Evolutionary conservation across 2,888 invertebrate species (phyloP).

Genomic region (Monochamus alternatus): DNA sequence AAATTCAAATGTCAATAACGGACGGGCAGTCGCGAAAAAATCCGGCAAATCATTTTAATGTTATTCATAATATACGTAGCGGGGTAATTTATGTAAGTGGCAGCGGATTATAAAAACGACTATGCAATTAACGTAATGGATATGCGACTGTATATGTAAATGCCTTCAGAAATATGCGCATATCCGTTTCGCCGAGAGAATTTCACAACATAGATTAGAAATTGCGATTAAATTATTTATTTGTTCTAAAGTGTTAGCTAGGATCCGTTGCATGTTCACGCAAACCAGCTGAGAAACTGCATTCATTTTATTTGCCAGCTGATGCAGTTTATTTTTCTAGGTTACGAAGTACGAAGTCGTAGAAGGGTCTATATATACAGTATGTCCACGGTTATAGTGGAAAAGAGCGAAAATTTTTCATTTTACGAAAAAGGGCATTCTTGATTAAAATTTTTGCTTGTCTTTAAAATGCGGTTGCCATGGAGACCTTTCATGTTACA

Average conservation of each 20-base stretch:
- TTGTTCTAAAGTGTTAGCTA: background rate
- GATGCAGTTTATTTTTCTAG: too few species aligned
- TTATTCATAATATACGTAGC: slow-evolving; percentile 10
- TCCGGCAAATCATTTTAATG: slow-evolving; percentile 8
- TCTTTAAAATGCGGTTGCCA: too few species aligned
- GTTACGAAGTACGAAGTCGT: too few species aligned
- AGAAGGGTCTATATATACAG: too few species aligned
- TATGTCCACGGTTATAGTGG: too few species aligned
- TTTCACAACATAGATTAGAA: slow-evolving; percentile 6
- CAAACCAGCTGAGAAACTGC: too few species aligned
- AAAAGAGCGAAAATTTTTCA: too few species aligned
- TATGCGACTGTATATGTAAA: background rate
- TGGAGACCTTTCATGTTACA: too few species aligned
- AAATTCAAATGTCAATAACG: slow-evolving; percentile 19
- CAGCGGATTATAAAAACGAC: slow-evolving; percentile 9
- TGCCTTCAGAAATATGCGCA: background rate
- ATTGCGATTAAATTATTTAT: background rate
- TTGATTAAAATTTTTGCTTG: too few species aligned
- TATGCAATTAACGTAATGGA: slow-evolving; percentile 3
- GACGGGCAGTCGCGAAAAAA: background rate
- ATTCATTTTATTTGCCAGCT: too few species aligned
- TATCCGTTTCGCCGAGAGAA: background rate
- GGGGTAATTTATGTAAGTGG: slow-evolving; percentile 2
- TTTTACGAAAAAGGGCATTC: too few species aligned
- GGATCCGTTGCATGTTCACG: too few species aligned